Evolutionary conservation across 1,140 invertebrate genomes (phyloP), one percentile per base, ranked within the genome.

Genomic region (Archivesica marissinica): DNA sequence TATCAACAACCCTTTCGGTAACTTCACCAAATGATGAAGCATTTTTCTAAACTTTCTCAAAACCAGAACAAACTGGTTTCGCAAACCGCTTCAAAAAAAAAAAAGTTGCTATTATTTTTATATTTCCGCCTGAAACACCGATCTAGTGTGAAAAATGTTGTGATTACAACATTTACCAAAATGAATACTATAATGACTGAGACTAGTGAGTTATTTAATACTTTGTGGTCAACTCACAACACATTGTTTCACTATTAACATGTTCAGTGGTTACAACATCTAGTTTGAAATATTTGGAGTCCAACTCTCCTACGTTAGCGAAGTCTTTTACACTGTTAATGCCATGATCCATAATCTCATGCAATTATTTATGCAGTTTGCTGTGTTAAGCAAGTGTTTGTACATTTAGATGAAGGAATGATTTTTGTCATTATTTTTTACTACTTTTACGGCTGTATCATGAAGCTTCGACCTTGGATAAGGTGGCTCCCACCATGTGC

Each of bases 401-500:
- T 20, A 9, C 9, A 59, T 28, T 15, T 4, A 20, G 4, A 3
- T 59, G 33, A 7, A 28, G 54, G 54, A 59, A 59, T 59, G 54
- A 25, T 64, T 64, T 64, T 20, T 64, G 9, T 25, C 59, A 64
- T 6, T 64, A 20, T 59, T 38, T 47, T 11, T 2, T 28, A 13
- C 28, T 47, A 70, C 1, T 25, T 23, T 44, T 68, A 1, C 28
- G n/a, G 17, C 2, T 30, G 11, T 30, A 70, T 75, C 66, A 83
- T 23, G 80, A 83, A 13, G 80, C 80, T 25, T 61, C 80, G 1
- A 83, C 80, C 75, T 78, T 77, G 50, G 75, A 78, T 54, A 77
- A 39, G 9, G 44, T 75, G 52, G 80, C 50, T 3, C 87, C 87
- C 50, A 80, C 81, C 38, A 90, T 44, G 61, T 93, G 90, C 76